Conservation (phyloP, 2,113 vertebrate genomes). For the Drymodes brunneopygia region DNA sequence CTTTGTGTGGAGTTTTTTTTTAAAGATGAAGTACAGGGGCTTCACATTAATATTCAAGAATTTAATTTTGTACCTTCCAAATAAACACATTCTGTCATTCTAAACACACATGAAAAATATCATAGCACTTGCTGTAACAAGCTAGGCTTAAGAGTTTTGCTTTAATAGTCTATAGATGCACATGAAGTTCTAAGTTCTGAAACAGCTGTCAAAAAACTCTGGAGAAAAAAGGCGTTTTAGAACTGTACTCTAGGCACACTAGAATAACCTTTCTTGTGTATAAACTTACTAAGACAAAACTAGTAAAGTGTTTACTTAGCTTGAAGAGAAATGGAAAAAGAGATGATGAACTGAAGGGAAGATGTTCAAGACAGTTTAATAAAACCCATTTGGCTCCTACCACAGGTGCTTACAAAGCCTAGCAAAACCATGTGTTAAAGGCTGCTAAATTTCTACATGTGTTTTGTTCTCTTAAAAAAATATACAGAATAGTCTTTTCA, state of each 20-base stretch:
- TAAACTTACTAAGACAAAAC: background rate
- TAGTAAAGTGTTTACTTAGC: background rate
- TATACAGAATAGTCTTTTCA: background rate
- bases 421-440: background rate
- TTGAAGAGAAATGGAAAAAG: background rate
- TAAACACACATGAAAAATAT: background rate
- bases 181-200: background rate
- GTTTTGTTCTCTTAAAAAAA: background rate
- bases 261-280: background rate
- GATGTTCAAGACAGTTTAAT: background rate
- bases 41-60: background rate
- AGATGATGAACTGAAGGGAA: background rate
- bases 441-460: background rate
- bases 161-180: background rate
- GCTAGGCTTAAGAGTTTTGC: background rate
- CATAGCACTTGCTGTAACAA: background rate
- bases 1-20: background rate
- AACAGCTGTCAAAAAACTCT: background rate
- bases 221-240: background rate
- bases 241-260: background rate
- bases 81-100: background rate
- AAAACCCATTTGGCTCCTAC: background rate
- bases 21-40: background rate
- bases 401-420: background rate
- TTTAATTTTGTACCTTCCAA: background rate